A percentile compares a stretch with the other conserved stretches of the same genome.
Evolutionary conservation across 2,888 invertebrate genomes (phyloP).

Genomic region (Agonopterix alstromeriana): DNA sequence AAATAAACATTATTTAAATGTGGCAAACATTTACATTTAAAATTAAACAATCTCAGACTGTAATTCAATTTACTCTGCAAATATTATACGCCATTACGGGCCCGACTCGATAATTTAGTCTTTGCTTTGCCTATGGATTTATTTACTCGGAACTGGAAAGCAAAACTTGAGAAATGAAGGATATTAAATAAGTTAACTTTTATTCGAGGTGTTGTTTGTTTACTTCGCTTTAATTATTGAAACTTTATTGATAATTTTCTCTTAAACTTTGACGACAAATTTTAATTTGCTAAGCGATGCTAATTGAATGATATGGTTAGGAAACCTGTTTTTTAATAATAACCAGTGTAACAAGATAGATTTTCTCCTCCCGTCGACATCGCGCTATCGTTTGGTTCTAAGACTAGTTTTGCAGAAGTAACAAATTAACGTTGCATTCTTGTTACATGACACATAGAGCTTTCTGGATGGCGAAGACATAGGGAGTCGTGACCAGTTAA

Average conservation of each 20-base stretch:
- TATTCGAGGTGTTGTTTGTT: neutral
- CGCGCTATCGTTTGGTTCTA: too few relatives aligned
- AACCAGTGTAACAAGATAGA: too few relatives aligned
- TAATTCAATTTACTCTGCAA: slow-evolving; percentile 51
- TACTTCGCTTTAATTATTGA: neutral
- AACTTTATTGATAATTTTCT: neutral
- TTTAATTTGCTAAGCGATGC: too few relatives aligned
- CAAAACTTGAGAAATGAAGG: neutral
- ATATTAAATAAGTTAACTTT: neutral
- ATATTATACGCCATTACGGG: slow-evolving; percentile 28
- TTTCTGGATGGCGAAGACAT: too few relatives aligned
- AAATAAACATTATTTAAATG: slow-evolving; percentile 35
- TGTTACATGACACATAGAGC: too few relatives aligned
- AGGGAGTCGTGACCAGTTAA: too few relatives aligned
- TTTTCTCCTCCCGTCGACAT: too few relatives aligned
- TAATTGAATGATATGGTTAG: too few relatives aligned
- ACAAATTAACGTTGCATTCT: too few relatives aligned
- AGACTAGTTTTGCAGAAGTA: too few relatives aligned
- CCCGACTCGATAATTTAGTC: slow-evolving; percentile 32
- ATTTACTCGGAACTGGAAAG: slow-evolving; percentile 12
- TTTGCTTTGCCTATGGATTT: slow-evolving; percentile 24
- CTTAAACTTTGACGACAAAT: too few relatives aligned
- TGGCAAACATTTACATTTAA: slow-evolving; percentile 40
- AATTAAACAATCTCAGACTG: slow-evolving; percentile 44
- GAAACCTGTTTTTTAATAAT: too few relatives aligned